A percentile compares a stretch with the other conserved stretches of the same genome.
These are phyloP conservation scores for Oreochromis tanganicae DNA, from an alignment of 2,113 vertebrate species.

Conservation along the genomic window DNA sequence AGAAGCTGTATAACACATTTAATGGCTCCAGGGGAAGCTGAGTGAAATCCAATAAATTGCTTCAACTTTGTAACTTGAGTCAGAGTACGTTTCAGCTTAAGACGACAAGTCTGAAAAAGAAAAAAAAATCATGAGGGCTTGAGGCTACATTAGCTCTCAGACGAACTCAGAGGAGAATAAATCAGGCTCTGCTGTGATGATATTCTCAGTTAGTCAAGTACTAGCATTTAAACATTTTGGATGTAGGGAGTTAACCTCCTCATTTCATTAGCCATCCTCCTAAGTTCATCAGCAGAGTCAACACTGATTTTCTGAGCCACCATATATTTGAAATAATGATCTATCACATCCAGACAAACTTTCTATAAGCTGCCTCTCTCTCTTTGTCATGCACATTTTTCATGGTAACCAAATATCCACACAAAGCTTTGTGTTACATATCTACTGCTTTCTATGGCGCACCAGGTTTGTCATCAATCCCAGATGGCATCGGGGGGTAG, in stretches of 20 bases:
- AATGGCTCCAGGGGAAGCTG: neutral
- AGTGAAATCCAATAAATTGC: neutral
- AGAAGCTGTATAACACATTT: neutral
- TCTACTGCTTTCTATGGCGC: constrained; percentile 2
- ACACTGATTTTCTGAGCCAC: neutral
- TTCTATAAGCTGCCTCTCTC: neutral
- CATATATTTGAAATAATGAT: neutral
- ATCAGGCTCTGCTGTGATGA: neutral
- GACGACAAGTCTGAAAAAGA: neutral
- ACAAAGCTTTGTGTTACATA: neutral
- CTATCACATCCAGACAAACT: neutral
- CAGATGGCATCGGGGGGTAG: constrained; percentile 9
- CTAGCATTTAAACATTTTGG: neutral
- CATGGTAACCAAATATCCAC: neutral
- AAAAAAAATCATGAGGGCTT: neutral
- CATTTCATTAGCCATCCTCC: neutral
- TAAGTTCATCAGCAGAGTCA: neutral
- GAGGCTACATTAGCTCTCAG: neutral
- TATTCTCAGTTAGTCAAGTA: neutral
- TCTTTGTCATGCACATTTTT: neutral
- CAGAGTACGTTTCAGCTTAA: neutral
- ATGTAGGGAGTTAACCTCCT: neutral
- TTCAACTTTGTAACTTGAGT: neutral
- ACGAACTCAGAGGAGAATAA: neutral
- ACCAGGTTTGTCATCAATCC: neutral